Evolutionary conservation across 2,888 invertebrate genomes (phyloP).

Genomic region (Antheraea yamamai): DNA sequence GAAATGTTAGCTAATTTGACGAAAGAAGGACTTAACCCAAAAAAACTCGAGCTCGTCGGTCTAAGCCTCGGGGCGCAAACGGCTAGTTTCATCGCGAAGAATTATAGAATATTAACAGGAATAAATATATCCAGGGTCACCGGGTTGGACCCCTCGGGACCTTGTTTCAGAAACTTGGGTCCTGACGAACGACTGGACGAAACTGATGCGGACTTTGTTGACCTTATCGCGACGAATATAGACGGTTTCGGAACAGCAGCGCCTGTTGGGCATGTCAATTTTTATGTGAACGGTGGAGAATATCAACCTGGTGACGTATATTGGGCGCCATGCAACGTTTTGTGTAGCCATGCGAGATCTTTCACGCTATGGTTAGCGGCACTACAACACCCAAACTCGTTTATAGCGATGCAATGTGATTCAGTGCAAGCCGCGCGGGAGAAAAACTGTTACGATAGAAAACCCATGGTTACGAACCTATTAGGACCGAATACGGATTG

Average conservation of each 20-base stretch:
- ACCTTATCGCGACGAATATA: conserved; percentile 58
- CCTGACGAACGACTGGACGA: conserved; percentile 59
- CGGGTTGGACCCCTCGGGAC: conserved; percentile 62
- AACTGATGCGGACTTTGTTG: conserved; percentile 64
- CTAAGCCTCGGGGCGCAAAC: conserved; percentile 65
- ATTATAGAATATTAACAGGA: conserved; percentile 52
- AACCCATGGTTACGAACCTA: conserved; percentile 46
- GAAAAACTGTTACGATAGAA: conserved; percentile 46
- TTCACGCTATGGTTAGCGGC: conserved; percentile 51
- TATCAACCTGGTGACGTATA: conserved; percentile 51
- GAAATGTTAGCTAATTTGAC: conserved; percentile 59
- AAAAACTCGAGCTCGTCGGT: conserved; percentile 56
- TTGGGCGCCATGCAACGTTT: conserved; percentile 44
- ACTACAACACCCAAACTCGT: conserved; percentile 44
- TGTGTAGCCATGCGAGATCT: conserved; percentile 52
- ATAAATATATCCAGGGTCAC: conserved; percentile 53
- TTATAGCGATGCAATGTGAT: conserved; percentile 53
- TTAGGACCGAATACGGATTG: conserved; percentile 46
- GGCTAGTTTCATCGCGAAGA: conserved; percentile 61
- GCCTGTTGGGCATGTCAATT: conserved; percentile 63
- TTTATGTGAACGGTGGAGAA: conserved; percentile 69
- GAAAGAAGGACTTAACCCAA: conserved; percentile 54
- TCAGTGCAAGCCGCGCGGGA: conserved; percentile 54
- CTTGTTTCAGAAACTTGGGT: conserved; percentile 62
- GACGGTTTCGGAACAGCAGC: conserved; percentile 65